These are phyloP conservation scores for Drosophila sechellia DNA, from an alignment of 1,140 invertebrate species.

Conservation along the genomic window DNA sequence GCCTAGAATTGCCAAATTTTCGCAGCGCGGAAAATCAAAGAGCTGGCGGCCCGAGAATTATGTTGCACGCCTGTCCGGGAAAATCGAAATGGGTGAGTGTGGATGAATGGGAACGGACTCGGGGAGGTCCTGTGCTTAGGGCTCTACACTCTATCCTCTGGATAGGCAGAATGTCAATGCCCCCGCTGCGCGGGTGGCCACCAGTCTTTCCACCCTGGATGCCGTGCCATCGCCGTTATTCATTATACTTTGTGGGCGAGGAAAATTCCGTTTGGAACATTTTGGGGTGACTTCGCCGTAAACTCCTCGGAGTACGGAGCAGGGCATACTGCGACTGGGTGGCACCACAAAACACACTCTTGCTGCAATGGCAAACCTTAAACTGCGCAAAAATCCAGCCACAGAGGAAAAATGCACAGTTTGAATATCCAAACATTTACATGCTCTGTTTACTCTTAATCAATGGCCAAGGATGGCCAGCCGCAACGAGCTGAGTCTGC, in stretches of 20 bases:
- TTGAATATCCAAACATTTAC: constrained; percentile 75
- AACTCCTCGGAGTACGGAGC: not conserved
- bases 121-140: constrained; percentile 21
- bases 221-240: constrained; percentile 34
- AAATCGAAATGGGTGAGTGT: constrained; percentile 11
- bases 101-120: not conserved
- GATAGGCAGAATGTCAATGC: constrained; percentile 71
- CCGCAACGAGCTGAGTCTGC: constrained; percentile 34
- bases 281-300: constrained; percentile 26
- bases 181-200: constrained; percentile 45
- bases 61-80: constrained; percentile 21
- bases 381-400: constrained; percentile 44
- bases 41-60: constrained; percentile 50
- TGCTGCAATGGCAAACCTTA: constrained; percentile 20
- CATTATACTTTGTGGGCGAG: constrained; percentile 44
- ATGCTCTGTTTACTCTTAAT: constrained; percentile 77
- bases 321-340: too few species aligned
- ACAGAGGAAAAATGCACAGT: constrained; percentile 58
- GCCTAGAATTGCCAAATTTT: constrained; percentile 37
- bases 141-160: constrained; percentile 29
- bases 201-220: constrained; percentile 45
- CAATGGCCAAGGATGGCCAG: constrained; percentile 63
- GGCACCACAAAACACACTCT: constrained; percentile 5
- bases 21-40: constrained; percentile 68
- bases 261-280: constrained; percentile 34